A percentile compares a stretch with the other conserved stretches of the same genome.
phyloP scores from a whole-genome alignment of 2,888 invertebrate genomes.

The Agelastica alni region DNA sequence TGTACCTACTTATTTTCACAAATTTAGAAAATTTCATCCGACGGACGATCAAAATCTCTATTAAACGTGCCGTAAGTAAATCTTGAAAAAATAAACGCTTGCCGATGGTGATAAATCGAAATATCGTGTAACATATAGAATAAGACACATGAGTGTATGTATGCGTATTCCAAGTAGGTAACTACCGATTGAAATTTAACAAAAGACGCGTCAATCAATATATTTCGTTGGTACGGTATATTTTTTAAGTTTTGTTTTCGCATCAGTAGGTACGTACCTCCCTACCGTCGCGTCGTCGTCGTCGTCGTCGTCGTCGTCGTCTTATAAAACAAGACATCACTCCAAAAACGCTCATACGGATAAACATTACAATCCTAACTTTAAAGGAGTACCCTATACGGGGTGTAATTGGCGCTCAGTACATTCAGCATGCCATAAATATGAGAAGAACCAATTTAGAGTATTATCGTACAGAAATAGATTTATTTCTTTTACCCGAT shows the following conservation, averaged over 20 bases:
- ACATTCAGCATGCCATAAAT: slow-evolving; percentile 49
- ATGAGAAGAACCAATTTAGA: slow-evolving; percentile 53
- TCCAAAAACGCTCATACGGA: slow-evolving; percentile 42
- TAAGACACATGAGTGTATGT: too few species aligned
- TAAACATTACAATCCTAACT: slow-evolving; percentile 47
- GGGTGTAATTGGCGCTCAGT: slow-evolving; percentile 28
- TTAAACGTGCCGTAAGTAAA: too few species aligned
- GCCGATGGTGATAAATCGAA: too few species aligned
- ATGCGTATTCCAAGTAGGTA: background rate
- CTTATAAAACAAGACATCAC: slow-evolving; percentile 52
- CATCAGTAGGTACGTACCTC: slow-evolving; percentile 9
- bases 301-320: slow-evolving; percentile 1
- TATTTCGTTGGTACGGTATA: too few species aligned
- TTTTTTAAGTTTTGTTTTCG: slow-evolving; percentile 12
- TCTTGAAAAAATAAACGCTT: too few species aligned
- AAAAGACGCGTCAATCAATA: slow-evolving; percentile 17
- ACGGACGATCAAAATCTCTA: too few species aligned
- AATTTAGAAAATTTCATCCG: too few species aligned
- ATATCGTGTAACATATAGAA: too few species aligned
- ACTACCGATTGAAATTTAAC: background rate
- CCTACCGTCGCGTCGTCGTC: too few species aligned
- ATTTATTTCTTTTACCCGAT: slow-evolving; percentile 43
- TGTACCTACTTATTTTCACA: too few species aligned
- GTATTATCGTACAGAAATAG: slow-evolving; percentile 42
- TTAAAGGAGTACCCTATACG: slow-evolving; percentile 38